Evolutionary conservation across 1,140 invertebrate genomes (phyloP).

Genomic region (Galendromus occidentalis): DNA sequence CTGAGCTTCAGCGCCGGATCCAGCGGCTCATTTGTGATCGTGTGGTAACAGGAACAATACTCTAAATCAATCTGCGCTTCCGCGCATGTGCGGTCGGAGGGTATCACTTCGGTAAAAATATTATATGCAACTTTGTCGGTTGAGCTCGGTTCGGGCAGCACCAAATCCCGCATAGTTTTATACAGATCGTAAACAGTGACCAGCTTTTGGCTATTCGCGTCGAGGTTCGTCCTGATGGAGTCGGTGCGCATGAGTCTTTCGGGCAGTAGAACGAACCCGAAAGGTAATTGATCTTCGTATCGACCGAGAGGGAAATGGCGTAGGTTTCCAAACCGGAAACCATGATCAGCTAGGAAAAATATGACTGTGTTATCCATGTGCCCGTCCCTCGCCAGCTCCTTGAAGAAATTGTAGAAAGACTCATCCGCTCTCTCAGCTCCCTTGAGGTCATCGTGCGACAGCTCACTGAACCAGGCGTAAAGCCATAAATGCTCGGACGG

Average conservation of each 20-base stretch:
- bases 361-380: conserved; percentile 22
- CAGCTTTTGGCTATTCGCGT: not conserved
- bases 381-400: conserved; percentile 13
- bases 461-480: not conserved
- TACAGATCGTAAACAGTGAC: not conserved
- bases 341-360: conserved; percentile 28
- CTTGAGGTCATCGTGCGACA: not conserved
- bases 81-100: not conserved
- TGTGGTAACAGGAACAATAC: conserved; percentile 1
- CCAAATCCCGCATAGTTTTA: not conserved
- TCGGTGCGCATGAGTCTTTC: not conserved
- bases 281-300: conserved; percentile 27
- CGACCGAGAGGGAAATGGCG: conserved; percentile 26
- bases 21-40: not conserved
- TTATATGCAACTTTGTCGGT: not conserved
- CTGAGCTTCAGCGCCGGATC: not conserved
- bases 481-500: not conserved
- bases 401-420: not conserved
- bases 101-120: not conserved
- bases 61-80: not conserved
- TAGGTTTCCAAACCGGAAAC: conserved; percentile 25
- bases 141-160: too few relatives aligned
- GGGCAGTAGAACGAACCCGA: conserved; percentile 11
- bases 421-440: not conserved
- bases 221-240: not conserved